Evolutionary conservation across 35 echinoderm and acorn worm species (phyloP).

Genomic region (Diadema setosum): DNA sequence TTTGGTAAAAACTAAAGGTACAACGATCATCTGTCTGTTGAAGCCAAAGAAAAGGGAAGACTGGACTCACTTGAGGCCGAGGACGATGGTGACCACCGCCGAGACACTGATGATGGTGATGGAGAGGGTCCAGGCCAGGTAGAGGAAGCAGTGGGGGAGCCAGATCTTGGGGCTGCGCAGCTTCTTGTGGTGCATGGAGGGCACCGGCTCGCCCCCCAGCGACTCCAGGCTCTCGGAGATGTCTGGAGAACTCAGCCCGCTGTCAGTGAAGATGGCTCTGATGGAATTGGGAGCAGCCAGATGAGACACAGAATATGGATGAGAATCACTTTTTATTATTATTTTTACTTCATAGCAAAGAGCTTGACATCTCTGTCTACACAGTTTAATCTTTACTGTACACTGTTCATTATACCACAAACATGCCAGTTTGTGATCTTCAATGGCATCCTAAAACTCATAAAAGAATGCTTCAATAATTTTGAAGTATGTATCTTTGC

Average conservation of each 20-base stretch:
- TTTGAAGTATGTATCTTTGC: too few species aligned
- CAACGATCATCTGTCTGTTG: not conserved
- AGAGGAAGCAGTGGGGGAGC: slow-evolving; percentile 62
- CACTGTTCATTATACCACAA: not conserved
- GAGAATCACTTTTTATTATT: too few species aligned
- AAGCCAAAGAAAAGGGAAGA: not conserved
- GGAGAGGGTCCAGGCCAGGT: slow-evolving; percentile 61
- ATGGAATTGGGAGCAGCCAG: too few species aligned
- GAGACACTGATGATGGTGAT: slow-evolving; percentile 52
- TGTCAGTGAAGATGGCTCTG: slow-evolving; percentile 6
- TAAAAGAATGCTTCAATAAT: too few species aligned
- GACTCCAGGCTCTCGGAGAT: slow-evolving; percentile 14
- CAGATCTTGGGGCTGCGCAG: slow-evolving; percentile 74
- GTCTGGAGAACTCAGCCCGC: slow-evolving; percentile 44
- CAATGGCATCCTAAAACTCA: too few species aligned
- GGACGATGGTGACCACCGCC: slow-evolving; percentile 37
- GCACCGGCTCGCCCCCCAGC: not conserved
- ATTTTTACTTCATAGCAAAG: too few species aligned
- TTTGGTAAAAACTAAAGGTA: not conserved
- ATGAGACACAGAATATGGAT: too few species aligned
- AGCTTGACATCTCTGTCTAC: too few species aligned
- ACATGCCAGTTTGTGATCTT: not conserved
- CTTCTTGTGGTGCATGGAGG: slow-evolving; percentile 52
- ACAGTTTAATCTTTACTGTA: too few species aligned
- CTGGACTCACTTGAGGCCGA: slow-evolving; percentile 60